These are phyloP conservation scores for Strigamia crassipes DNA, from an alignment of 2,888 invertebrate species.

Conservation along the genomic window DNA sequence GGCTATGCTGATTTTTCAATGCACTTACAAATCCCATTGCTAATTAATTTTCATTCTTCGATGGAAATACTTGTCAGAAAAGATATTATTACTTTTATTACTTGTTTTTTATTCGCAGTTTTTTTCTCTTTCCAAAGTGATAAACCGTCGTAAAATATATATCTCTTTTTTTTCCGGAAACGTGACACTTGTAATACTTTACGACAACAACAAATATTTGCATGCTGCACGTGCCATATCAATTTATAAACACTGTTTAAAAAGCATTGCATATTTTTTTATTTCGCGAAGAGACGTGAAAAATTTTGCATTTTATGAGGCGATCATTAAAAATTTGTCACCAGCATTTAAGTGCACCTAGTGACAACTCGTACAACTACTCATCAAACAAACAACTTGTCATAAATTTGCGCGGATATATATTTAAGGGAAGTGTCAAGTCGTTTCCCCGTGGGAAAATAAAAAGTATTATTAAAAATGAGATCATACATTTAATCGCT, in stretches of 20 bases:
- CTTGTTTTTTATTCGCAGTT: not conserved
- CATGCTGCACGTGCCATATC: too few relatives aligned
- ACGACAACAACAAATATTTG: too few relatives aligned
- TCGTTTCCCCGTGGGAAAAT: not conserved
- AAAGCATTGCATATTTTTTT: not conserved
- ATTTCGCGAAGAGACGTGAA: not conserved
- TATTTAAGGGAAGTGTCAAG: not conserved
- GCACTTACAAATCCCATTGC: constrained; percentile 16
- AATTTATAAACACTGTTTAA: too few relatives aligned
- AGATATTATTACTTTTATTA: not conserved
- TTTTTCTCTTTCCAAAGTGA: not conserved
- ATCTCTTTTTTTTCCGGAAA: too few relatives aligned
- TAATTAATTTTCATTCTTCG: constrained; percentile 7
- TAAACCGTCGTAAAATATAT: not conserved
- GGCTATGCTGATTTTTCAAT: not conserved
- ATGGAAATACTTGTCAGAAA: not conserved
- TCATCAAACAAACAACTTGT: not conserved
- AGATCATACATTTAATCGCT: constrained; percentile 4
- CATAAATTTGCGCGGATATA: not conserved
- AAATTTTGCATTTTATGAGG: not conserved
- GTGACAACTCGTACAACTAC: not conserved
- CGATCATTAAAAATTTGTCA: not conserved
- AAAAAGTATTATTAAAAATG: not conserved
- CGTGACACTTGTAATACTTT: too few relatives aligned
- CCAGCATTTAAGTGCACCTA: not conserved